A percentile compares a stretch with the other conserved stretches of the same genome.
Conservation (phyloP, 2,797 vertebrate species). For the Tauraco hartlaubi region DNA sequence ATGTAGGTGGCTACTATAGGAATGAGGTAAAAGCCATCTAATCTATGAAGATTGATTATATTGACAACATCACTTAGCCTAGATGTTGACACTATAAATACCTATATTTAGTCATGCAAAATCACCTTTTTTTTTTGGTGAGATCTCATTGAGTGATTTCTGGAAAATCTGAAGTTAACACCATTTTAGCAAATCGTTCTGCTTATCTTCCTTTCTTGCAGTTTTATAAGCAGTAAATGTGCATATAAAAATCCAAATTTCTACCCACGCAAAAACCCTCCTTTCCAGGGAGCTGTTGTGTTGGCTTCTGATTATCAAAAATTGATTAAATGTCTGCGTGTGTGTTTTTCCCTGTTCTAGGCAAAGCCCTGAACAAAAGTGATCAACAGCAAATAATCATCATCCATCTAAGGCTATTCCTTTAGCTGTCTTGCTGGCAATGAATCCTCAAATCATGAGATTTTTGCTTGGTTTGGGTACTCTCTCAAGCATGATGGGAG, state of each 20-base stretch:
- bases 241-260: not conserved
- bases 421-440: not conserved
- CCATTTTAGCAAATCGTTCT: not conserved
- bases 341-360: not conserved
- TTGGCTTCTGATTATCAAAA: not conserved
- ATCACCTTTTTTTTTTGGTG: not conserved
- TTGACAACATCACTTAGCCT: not conserved
- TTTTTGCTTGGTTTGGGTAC: not conserved
- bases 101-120: not conserved
- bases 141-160: not conserved
- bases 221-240: not conserved
- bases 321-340: not conserved
- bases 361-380: not conserved
- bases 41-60: not conserved
- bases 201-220: not conserved
- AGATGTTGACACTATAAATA: not conserved
- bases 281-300: not conserved
- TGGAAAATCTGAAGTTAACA: not conserved
- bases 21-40: not conserved
- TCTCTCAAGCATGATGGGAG: not conserved
- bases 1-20: not conserved
- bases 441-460: not conserved
- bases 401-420: not conserved
- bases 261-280: not conserved
- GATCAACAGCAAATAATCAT: not conserved